phyloP scores from a whole-genome alignment of 2,113 vertebrate species.

The Polypterus bichir region DNA sequence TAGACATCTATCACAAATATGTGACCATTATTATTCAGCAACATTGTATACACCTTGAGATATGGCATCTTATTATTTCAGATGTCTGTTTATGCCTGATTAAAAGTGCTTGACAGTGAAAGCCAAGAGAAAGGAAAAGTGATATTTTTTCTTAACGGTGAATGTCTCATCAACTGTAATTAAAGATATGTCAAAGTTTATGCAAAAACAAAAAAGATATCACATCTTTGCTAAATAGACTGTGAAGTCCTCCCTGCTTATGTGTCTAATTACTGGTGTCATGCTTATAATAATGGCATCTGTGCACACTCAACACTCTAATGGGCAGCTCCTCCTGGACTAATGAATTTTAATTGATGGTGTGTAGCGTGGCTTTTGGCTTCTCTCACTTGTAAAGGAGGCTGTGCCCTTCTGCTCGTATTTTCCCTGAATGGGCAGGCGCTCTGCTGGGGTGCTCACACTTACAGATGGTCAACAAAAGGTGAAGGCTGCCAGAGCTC shows the following conservation, averaged over 20 bases:
- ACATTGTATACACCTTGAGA: neutral
- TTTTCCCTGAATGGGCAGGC: conserved; percentile 39
- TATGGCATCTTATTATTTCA: conserved; percentile 19
- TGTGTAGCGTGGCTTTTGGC: conserved; percentile 53
- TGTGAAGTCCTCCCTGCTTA: conserved; percentile 50
- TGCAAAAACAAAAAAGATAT: conserved; percentile 27
- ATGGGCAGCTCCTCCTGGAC: conserved; percentile 58
- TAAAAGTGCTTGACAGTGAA: conserved; percentile 27
- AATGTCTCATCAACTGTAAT: conserved; percentile 33
- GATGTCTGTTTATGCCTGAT: conserved; percentile 40
- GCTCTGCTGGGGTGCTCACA: conserved; percentile 43
- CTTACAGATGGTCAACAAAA: conserved; percentile 79
- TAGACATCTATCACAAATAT: conserved; percentile 48
- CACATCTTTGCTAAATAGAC: conserved; percentile 48
- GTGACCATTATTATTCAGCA: conserved; percentile 25
- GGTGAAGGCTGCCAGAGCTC: conserved; percentile 47
- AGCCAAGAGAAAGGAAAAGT: conserved; percentile 24
- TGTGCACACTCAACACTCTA: conserved; percentile 54
- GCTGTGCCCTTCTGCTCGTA: conserved; percentile 49
- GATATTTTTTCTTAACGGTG: conserved; percentile 34
- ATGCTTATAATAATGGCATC: conserved; percentile 48
- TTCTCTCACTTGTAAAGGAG: conserved; percentile 39
- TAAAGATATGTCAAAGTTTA: conserved; percentile 44
- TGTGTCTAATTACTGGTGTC: conserved; percentile 55
- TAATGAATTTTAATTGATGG: conserved; percentile 75